Percentiles rank a stretch among this genome's conserved stretches.
Evolutionary conservation across 37 sponge, comb jelly and placozoan genomes (phyloP).

Genomic region (Eunapius fragilis): DNA sequence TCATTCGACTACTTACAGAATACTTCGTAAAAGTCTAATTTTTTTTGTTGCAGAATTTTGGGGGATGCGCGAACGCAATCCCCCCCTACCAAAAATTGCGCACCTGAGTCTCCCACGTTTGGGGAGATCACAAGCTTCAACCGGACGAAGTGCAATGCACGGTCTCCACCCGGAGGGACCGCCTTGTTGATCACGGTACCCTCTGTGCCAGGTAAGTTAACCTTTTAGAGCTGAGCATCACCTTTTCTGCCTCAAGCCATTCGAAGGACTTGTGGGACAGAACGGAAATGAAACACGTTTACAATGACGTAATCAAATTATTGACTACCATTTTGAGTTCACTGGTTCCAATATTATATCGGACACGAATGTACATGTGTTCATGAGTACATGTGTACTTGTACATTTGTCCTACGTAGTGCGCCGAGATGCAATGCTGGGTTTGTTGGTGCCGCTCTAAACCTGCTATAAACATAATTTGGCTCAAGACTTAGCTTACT

Average conservation of each 20-base stretch:
- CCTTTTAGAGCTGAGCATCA: not conserved
- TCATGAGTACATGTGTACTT: no score
- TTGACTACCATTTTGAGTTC: no score
- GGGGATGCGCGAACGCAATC: constrained; percentile 98
- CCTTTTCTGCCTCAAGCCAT: constrained; percentile 22
- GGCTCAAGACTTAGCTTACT: no score
- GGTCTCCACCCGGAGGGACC: constrained; percentile 91
- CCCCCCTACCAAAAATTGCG: constrained; percentile 97
- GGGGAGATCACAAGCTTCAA: constrained; percentile 97
- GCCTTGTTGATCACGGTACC: constrained; percentile 94
- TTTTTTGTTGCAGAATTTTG: not conserved
- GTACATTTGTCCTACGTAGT: no score
- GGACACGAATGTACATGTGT: no score
- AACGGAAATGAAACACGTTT: not conserved
- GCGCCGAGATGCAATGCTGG: no score
- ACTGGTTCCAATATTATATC: no score
- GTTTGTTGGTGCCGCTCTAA: no score
- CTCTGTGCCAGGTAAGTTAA: constrained; percentile 98
- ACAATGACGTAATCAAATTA: no score
- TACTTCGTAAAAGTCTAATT: not conserved
- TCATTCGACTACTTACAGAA: no score
- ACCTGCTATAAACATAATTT: no score
- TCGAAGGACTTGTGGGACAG: constrained; percentile 38
- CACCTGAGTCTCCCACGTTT: constrained; percentile 97
- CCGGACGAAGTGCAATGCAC: constrained; percentile 93